Base-by-base conservation (phyloP, 2,797 vertebrate genomes). In the Chloroceryle inda region DNA sequence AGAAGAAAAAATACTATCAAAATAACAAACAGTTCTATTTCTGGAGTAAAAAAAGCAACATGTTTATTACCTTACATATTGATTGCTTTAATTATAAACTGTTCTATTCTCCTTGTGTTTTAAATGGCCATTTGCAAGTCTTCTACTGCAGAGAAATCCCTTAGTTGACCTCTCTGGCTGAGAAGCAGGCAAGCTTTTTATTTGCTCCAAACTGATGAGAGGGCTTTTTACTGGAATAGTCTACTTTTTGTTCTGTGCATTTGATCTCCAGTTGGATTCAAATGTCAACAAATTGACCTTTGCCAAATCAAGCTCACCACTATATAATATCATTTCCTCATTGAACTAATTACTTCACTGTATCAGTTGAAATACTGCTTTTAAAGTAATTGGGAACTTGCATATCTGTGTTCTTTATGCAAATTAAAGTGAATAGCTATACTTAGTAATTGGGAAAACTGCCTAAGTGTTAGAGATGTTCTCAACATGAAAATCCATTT, bases 361-460 rank as follows among this genome's bases (percentile, higher is more conserved):
- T 92, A 87, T 93, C 89, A 92, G 75, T 68, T 94, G 88, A 92
- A 95, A 92, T 89, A 86, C 47, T 95, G 97, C 97, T 98, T 96
- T 98, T 98, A 98, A 94, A 82, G 78, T 97, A 97, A 98, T 98
- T 98, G 96, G 31, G 59, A 84, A 88, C 89, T 97, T 90, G 92
- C 53, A 88, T 91, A 96, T 92, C 93, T 91, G 92, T 78, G 78
- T 78, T 94, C 95, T 94, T 97, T 96, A 97, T 97, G 96, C 91
- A 97, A 98, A 97, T 97, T 96, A 96, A 98, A 98, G 94, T 9
- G 3, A 95, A 91, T 92, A 93, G 90, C 69, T 94, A 23, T 75
- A 92, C 76, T 95, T 79, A 94, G 71, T 93, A 94, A 93, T 92
- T 68, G 59, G 64, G 53, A 87, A 94, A 89, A 86, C 50, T 79